phyloP scores from a whole-genome alignment of 2,113 vertebrate genomes.

The Heteronetta atricapilla region DNA sequence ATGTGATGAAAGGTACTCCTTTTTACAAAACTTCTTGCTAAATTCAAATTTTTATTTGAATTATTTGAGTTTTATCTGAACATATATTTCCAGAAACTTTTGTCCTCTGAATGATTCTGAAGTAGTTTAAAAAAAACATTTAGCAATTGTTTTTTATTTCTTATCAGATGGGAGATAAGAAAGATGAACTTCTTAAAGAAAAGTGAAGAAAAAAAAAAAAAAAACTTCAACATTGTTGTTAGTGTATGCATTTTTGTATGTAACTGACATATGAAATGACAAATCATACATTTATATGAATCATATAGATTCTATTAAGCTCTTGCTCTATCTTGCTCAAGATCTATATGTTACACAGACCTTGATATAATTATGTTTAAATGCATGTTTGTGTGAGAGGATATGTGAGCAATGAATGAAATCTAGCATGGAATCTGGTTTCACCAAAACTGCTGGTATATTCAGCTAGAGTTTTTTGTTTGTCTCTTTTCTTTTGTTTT shows the following conservation, averaged over 20 bases:
- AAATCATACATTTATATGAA: background rate
- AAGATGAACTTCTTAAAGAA: background rate
- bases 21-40: background rate
- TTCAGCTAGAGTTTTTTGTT: background rate
- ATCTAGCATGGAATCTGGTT: background rate
- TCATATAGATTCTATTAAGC: background rate
- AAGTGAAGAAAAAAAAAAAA: background rate
- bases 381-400: background rate
- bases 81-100: background rate
- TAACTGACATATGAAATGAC: background rate
- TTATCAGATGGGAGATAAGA: background rate
- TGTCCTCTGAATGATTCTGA: rapidly evolving
- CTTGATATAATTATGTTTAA: background rate
- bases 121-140: background rate
- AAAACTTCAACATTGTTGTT: rapidly evolving
- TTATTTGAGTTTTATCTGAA: rapidly evolving
- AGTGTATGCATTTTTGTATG: background rate
- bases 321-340: background rate
- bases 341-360: background rate
- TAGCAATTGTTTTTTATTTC: background rate
- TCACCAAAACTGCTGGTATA: background rate
- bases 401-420: background rate
- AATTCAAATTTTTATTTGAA: too few relatives aligned
- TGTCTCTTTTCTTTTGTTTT: background rate
- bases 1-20: rapidly evolving